These are phyloP conservation scores for Sparidentex hasta DNA, from an alignment of 2,797 vertebrate species.

Conservation along the genomic window DNA sequence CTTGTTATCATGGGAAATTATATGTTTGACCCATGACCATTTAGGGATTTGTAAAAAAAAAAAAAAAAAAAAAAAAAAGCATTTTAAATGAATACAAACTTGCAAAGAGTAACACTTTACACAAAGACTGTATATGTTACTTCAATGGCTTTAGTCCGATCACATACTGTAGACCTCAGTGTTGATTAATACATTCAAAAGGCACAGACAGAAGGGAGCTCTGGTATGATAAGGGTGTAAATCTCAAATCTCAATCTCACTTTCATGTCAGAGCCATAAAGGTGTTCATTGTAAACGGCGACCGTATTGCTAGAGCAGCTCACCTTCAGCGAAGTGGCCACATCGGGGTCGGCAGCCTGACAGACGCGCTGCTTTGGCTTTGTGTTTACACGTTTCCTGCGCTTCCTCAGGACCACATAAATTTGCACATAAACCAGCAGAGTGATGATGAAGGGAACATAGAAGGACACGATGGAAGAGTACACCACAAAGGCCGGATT, in stretches of 20 bases:
- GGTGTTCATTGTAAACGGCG: not conserved
- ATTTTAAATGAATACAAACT: not conserved
- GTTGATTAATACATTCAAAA: not conserved
- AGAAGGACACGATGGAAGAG: slow-evolving; percentile 99
- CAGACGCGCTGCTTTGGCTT: slow-evolving; percentile 91
- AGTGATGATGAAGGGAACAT: slow-evolving; percentile 99
- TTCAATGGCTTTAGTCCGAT: not conserved
- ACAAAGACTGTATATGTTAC: not conserved
- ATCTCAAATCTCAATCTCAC: not conserved
- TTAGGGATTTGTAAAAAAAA: too few species aligned
- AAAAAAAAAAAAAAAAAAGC: too few species aligned
- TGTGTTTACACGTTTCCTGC: slow-evolving; percentile 96
- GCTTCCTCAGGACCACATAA: slow-evolving; percentile 94
- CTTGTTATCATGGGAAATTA: too few species aligned
- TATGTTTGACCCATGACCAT: too few species aligned
- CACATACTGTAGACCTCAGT: too few species aligned
- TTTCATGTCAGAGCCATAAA: slow-evolving; percentile 31
- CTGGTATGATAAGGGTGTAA: slow-evolving; percentile 8
- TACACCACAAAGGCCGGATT: slow-evolving; percentile 99
- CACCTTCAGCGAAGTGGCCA: slow-evolving; percentile 91
- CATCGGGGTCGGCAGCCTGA: slow-evolving; percentile 80
- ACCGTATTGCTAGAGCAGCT: slow-evolving; percentile 29
- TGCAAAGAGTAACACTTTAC: not conserved
- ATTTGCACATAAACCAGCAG: slow-evolving; percentile 99
- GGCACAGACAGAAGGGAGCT: not conserved